Conservation (phyloP, 2,888 invertebrate species). For the Spatulosminthurus flaviceps region DNA sequence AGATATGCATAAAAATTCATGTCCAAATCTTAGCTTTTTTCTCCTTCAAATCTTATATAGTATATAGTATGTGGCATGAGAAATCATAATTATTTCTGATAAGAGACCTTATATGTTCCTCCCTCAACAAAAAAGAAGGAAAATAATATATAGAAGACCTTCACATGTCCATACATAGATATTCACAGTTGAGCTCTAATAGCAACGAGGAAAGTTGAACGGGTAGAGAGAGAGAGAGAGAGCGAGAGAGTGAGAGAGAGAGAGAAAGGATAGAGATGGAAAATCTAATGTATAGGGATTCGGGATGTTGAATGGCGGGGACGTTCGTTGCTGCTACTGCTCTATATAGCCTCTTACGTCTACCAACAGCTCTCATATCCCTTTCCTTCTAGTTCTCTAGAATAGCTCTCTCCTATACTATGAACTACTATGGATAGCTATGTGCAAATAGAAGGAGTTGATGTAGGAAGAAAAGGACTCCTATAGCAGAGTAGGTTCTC, state of each 20-base stretch:
- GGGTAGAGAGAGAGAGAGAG: slow-evolving; percentile 47
- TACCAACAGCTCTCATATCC: no score
- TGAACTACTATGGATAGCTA: no score
- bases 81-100: not conserved
- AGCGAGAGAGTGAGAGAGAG: slow-evolving; percentile 47
- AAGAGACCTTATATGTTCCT: no score
- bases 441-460: no score
- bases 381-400: slow-evolving; percentile 13
- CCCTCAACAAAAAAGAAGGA: not conserved
- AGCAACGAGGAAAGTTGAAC: slow-evolving; percentile 19
- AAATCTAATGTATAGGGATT: slow-evolving; percentile 25
- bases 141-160: not conserved
- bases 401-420: not conserved
- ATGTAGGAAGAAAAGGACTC: slow-evolving; percentile 23
- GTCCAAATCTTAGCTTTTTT: not conserved
- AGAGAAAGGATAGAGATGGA: slow-evolving; percentile 35
- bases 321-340: slow-evolving; percentile 4
- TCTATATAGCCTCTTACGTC: not conserved
- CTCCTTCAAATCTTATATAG: no score
- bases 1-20: not conserved
- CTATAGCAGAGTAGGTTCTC: slow-evolving; percentile 23
- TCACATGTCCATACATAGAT: no score
- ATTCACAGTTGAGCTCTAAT: no score
- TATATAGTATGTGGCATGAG: not conserved
- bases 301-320: slow-evolving; percentile 32